These are phyloP conservation scores for Nemotelus nigrinus DNA, from an alignment of 2,888 invertebrate genomes.

Conservation along the genomic window DNA sequence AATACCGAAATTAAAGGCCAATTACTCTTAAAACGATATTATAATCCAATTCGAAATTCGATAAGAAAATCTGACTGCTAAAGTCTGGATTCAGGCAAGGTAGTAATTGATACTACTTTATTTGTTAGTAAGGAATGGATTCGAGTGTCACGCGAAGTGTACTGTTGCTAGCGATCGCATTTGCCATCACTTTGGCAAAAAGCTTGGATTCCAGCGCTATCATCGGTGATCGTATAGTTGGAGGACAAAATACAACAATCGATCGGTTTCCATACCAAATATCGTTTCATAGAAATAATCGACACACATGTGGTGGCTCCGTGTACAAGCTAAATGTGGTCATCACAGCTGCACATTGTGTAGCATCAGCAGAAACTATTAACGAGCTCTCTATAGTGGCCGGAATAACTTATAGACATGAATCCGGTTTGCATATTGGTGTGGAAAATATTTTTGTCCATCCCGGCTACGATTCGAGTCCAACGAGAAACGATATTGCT, in stretches of 20 bases:
- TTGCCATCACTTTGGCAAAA: neutral
- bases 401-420: constrained; percentile 63
- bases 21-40: too few species aligned
- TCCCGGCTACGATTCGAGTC: neutral
- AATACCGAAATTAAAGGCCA: too few species aligned
- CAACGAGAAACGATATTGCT: constrained; percentile 49
- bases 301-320: constrained; percentile 67
- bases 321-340: constrained; percentile 64
- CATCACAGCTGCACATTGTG: constrained; percentile 69
- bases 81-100: too few species aligned
- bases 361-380: constrained; percentile 55
- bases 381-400: constrained; percentile 60
- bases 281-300: constrained; percentile 55
- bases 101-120: too few species aligned
- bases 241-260: constrained; percentile 45
- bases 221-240: constrained; percentile 48
- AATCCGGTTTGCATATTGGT: neutral
- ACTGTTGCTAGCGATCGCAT: neutral
- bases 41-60: too few species aligned
- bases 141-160: neutral
- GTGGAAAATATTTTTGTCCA: neutral
- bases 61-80: too few species aligned
- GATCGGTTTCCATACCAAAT: constrained; percentile 45
- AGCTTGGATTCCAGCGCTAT: neutral
- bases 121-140: neutral